Evolutionary conservation across 2,888 invertebrate species (phyloP), one percentile per base, ranked within the genome.

Genomic region (Ochropleura leucogaster): DNA sequence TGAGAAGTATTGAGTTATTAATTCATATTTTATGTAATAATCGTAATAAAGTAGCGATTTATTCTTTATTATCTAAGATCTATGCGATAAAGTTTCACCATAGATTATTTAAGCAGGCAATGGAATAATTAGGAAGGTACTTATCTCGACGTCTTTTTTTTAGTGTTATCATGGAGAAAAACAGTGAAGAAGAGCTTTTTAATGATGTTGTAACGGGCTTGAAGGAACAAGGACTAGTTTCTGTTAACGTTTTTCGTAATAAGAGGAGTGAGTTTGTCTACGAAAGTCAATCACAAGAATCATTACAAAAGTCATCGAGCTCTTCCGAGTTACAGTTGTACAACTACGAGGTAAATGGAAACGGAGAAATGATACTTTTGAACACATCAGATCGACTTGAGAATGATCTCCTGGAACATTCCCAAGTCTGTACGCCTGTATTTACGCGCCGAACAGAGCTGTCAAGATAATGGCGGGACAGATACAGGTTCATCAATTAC

Each of bases 101-200:
- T 30, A 30, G 30, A 30, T 30, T 1, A 1, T 57, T 0, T 30
- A 68, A 0, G 67, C 57, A 57, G 67, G 55, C 57, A 68, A 30
- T 55, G 2, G 46, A 0, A 67, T 57, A 53, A 57, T 67, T 57
- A 67, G 67, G 66, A 53, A 51, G 0, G 1, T 53, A 57, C 30
- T 20, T 57, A 57, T 8, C 18, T 57, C 55, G 51, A n/a, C 51
- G 51, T 53, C 66, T 57, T 30, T 68, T 68, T 68, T 68, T 57
- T 68, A 68, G 67, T 57, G 46, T 68, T 68, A 68, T 68, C 67
- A 57, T 57, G 57, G 67, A 57, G 67, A 20, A 46, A 68, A 46
- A 68, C 67, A 68, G 57, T 68, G 67, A 68, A 46, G 57, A 68
- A 68, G 67, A 57, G 67, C 67, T 68, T 68, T 57, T 68, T 57